A percentile compares a stretch with the other conserved stretches of the same genome.
Conservation (phyloP, 2,888 invertebrate species). For the Agrochola macilenta region DNA sequence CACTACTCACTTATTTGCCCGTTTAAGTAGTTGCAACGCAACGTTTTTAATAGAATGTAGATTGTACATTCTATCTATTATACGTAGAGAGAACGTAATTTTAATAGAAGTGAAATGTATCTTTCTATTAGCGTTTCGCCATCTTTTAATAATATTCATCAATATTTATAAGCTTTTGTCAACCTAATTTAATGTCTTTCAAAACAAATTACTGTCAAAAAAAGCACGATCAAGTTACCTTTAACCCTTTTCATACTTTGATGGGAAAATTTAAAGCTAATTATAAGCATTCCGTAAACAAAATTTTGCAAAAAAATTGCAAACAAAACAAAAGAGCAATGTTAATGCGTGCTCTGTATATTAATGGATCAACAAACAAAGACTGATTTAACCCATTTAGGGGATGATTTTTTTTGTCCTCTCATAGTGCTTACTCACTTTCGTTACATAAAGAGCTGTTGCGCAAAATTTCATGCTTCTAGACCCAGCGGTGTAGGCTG, state of each 20-base stretch:
- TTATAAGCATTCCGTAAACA: neutral
- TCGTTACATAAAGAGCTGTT: neutral
- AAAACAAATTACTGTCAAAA: conserved; percentile 36
- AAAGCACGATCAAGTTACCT: conserved; percentile 33
- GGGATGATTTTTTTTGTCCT: neutral
- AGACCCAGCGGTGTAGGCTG: neutral
- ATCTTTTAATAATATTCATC: conserved; percentile 37
- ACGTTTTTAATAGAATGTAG: no score
- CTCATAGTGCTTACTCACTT: neutral
- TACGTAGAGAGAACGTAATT: no score
- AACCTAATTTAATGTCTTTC: conserved; percentile 37
- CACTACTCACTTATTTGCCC: neutral
- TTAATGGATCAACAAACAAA: neutral
- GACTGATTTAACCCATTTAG: no score
- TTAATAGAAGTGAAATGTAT: conserved; percentile 30
- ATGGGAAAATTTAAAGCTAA: neutral
- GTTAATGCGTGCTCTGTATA: neutral
- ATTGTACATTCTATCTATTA: no score
- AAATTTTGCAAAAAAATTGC: neutral
- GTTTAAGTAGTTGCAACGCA: neutral
- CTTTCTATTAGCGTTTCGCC: neutral
- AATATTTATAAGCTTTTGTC: conserved; percentile 49
- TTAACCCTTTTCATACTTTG: conserved; percentile 8
- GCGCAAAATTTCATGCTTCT: neutral
- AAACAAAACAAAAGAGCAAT: neutral